These are phyloP conservation scores for Manacus vitellinus DNA, from an alignment of 2,113 vertebrate species.

Conservation along the genomic window DNA sequence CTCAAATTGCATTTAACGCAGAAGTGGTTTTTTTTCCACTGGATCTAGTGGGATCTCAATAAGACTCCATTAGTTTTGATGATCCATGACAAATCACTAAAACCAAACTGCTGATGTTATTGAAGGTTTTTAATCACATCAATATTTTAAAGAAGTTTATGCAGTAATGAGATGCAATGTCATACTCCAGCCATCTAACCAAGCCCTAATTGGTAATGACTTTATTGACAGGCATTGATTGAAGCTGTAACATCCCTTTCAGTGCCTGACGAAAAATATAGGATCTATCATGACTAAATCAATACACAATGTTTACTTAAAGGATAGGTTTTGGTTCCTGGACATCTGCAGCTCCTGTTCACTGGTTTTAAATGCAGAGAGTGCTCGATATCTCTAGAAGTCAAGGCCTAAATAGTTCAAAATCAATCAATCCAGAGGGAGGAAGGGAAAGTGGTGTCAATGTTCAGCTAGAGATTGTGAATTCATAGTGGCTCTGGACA, in stretches of 20 bases:
- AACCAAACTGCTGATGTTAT: background rate
- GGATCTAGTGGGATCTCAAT: background rate
- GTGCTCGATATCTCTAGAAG: background rate
- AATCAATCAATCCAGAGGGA: background rate
- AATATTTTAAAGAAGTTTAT: background rate
- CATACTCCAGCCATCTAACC: background rate
- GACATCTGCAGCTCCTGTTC: background rate
- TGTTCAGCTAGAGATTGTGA: background rate
- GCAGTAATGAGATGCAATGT: background rate
- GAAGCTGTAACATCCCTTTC: background rate
- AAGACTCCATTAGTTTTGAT: background rate
- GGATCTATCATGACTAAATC: background rate
- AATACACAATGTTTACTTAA: background rate
- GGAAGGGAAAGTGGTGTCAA: background rate
- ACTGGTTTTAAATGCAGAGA: background rate
- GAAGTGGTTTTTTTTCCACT: background rate
- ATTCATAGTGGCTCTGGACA: background rate
- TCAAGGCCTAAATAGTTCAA: background rate
- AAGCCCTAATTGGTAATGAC: background rate
- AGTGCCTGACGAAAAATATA: background rate
- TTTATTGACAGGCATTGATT: background rate
- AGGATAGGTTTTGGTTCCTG: background rate
- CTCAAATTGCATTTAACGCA: background rate
- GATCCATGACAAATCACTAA: background rate
- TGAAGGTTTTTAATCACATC: background rate